Base-by-base conservation (phyloP, 2,113 vertebrate species). In the Orientallactaga bullata region DNA sequence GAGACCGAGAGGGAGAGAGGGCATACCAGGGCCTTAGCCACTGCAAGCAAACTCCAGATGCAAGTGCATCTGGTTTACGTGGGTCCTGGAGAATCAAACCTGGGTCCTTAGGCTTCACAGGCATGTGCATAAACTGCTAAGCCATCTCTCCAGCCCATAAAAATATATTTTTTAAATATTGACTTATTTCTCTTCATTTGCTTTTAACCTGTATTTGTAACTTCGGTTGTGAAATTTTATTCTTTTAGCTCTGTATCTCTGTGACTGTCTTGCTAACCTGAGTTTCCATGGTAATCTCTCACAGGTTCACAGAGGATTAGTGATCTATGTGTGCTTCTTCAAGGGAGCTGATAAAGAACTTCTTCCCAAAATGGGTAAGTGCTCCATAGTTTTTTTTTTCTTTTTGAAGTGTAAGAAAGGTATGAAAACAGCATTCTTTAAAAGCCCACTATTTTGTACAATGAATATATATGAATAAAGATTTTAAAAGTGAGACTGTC, bases 261-360 rank as follows among this genome's bases (percentile, higher is more conserved):
- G 3, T 76, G 63, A 61, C 77, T 32, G 32, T n/a, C 39, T 88
- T 85, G 79, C 78, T 96, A 95, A 96, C 80, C n/a, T 85, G 47
- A 88, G 6, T 91, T 90, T 93, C 72, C 93, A 84, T 92, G 97
- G 23, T 96, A 81, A 94, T 95, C 88, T 95, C 94, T 96, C 5
- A 5, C 96, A 99, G 99, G 98, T 99, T 95, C 97, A 98, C 63
- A 98, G 98, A 97, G 99, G 99, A 58, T 98, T 99, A 97, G 98
- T 99, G 96, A 98, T 99, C 97, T 99, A 99, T 61, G 95, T 99
- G 96, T 99, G 99, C 93, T 99, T 99, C 98, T 99, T 99, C 96
- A 99, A 99, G 98, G 99, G 98, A 96, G 99, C 99, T 81, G 98
- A 98, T 93, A 98, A 99, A 74, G 98, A 99, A 91, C 97, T 99